Base-by-base conservation (phyloP, 1,140 invertebrate species). In the Diorhabda sublineata region DNA sequence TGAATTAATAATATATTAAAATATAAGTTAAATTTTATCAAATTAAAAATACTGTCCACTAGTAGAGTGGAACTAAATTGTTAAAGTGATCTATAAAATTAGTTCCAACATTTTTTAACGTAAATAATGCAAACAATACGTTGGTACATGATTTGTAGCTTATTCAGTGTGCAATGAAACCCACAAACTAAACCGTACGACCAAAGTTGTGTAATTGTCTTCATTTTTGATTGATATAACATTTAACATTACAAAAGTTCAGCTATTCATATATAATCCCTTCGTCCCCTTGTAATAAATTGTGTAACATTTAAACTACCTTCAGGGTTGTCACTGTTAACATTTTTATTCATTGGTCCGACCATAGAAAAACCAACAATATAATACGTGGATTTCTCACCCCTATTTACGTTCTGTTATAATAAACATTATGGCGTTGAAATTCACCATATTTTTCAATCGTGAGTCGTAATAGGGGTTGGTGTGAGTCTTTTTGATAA, bases 341-440 rank as follows among this genome's bases (percentile, higher is more conserved):
- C n/a, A 59, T 67, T 45, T 45, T 61, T 67, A 67, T 67, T 67
- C 66, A 67, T 67, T 67, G 66, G 58, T 45, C 58, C 58, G 9
- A 67, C 66, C 66, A 67, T 67, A 45, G 66, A 45, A 56, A 45
- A 67, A 44, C 26, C 26, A 43, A 67, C 58, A 67, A 59, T 60
- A 58, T 45, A 58, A 65, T 65, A 65, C 56, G 52, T 65, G 52
- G 47, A 57, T 47, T 61, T 67, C 43, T 59, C 57, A 61, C 66
- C 66, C 66, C 66, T 67, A 45, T 67, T 61, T 65, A 65, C 52
- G 58, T 61, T 45, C 58, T 5, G 58, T 47, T 60, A 67, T 41
- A 44, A 67, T 44, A 67, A 67, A 67, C 66, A 67, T 67, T 67
- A 67, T 67, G 66, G 66, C 66, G 66, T 67, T 67, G 58, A 67